Percentiles rank a stretch among this genome's conserved stretches.
Evolutionary conservation across 2,888 invertebrate genomes (phyloP).

Genomic region (Stenchaetothrips biformis): DNA sequence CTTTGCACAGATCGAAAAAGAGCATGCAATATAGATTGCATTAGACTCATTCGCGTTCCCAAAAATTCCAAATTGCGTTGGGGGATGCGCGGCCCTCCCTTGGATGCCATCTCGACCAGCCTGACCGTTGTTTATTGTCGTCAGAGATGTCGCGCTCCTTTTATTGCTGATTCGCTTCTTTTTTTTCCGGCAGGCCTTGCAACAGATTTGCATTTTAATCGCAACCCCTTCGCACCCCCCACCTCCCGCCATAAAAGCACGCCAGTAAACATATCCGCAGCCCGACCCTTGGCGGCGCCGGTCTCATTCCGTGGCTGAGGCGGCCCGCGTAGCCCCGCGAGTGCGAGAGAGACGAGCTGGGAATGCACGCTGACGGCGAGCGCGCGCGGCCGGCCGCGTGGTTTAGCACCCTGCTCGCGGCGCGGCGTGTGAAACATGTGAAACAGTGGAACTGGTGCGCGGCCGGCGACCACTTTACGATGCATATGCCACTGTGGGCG

Average conservation of each 20-base stretch:
- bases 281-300: not conserved
- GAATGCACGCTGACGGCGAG: not conserved
- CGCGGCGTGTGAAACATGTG: no score
- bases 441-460: no score
- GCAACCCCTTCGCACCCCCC: not conserved
- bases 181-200: not conserved
- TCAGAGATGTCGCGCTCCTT: not conserved
- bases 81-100: no score
- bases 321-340: not conserved
- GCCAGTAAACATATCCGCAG: not conserved
- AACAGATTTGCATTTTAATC: constrained; percentile 12
- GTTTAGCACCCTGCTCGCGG: not conserved
- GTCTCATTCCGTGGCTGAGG: no score
- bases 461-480: no score
- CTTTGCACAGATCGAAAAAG: no score
- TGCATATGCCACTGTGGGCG: no score
- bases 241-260: not conserved
- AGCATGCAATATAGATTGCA: no score
- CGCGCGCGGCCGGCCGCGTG: not conserved
- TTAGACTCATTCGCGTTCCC: no score
- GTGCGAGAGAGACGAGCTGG: not conserved
- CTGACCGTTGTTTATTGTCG: no score
- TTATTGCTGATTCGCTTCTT: constrained; percentile 13
- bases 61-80: no score
- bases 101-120: no score